Conservation (phyloP, 2,797 vertebrate species). For the Rhinophrynus dorsalis region DNA sequence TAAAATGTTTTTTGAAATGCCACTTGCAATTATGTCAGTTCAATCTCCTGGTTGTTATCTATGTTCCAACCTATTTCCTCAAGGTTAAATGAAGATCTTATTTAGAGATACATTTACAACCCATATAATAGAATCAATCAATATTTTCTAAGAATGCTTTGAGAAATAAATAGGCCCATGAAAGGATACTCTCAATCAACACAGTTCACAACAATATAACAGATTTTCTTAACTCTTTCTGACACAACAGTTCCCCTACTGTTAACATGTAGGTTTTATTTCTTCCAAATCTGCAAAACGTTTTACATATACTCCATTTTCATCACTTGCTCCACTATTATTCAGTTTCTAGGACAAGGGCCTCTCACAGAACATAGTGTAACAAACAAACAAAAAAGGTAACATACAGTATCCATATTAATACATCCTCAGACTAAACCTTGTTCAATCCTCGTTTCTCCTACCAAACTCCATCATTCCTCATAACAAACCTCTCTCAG, state of each 20-base stretch:
- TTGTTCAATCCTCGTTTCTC: too few relatives aligned
- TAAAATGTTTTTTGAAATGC: slow-evolving; percentile 13
- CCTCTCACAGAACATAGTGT: too few relatives aligned
- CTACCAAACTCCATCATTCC: too few relatives aligned
- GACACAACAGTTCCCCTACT: neutral
- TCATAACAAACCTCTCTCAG: too few relatives aligned
- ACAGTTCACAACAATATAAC: slow-evolving; percentile 34
- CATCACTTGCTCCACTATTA: too few relatives aligned
- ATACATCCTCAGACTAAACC: too few relatives aligned
- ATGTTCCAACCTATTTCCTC: slow-evolving; percentile 46
- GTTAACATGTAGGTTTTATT: too few relatives aligned
- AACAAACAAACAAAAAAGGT: too few relatives aligned
- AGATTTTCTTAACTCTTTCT: slow-evolving; percentile 33
- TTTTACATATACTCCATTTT: too few relatives aligned
- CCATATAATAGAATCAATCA: slow-evolving; percentile 48
- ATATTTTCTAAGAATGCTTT: slow-evolving; percentile 43
- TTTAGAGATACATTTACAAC: slow-evolving; percentile 45
- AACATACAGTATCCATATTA: too few relatives aligned
- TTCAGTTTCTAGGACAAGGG: too few relatives aligned
- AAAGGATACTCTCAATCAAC: slow-evolving; percentile 47
- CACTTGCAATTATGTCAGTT: slow-evolving; percentile 35
- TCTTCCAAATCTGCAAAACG: too few relatives aligned
- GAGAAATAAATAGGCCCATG: slow-evolving; percentile 42
- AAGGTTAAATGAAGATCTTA: slow-evolving; percentile 50
- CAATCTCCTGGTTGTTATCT: slow-evolving; percentile 44